Evolutionary conservation across 2,113 vertebrate genomes (phyloP).

Genomic region (Bos javanicus): DNA sequence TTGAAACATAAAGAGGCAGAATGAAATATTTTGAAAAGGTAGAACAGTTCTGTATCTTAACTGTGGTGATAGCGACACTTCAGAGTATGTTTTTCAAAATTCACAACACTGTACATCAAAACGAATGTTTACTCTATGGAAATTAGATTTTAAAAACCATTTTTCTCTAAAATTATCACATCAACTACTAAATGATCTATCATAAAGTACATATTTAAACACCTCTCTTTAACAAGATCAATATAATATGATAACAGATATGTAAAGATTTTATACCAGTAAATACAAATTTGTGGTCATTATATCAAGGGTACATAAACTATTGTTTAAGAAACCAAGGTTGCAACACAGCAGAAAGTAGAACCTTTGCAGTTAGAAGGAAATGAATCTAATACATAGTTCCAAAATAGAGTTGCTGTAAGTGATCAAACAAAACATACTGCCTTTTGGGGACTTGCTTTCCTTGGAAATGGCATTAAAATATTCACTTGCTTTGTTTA

Average conservation of each 20-base stretch:
- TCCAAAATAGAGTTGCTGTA: not conserved
- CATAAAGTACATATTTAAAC: not conserved
- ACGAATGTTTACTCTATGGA: not conserved
- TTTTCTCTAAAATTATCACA: not conserved
- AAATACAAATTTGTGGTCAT: not conserved
- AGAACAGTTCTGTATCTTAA: not conserved
- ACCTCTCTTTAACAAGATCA: not conserved
- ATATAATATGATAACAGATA: not conserved
- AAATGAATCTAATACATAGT: not conserved
- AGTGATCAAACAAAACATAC: not conserved
- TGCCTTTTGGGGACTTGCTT: not conserved
- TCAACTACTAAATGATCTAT: not conserved
- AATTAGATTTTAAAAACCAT: not conserved
- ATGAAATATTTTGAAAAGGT: not conserved
- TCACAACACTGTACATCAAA: not conserved
- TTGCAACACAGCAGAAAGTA: not conserved
- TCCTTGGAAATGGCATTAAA: not conserved
- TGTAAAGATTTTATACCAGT: not conserved
- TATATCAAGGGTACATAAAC: not conserved
- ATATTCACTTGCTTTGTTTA: not conserved
- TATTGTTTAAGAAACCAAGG: not conserved
- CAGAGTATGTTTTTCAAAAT: not conserved
- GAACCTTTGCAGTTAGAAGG: not conserved
- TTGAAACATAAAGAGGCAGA: not conserved
- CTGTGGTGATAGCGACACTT: not conserved